Percentiles rank a stretch among this genome's conserved stretches.
Evolutionary conservation across 2,113 vertebrate species (phyloP).

Genomic region (Pantherophis guttatus): DNA sequence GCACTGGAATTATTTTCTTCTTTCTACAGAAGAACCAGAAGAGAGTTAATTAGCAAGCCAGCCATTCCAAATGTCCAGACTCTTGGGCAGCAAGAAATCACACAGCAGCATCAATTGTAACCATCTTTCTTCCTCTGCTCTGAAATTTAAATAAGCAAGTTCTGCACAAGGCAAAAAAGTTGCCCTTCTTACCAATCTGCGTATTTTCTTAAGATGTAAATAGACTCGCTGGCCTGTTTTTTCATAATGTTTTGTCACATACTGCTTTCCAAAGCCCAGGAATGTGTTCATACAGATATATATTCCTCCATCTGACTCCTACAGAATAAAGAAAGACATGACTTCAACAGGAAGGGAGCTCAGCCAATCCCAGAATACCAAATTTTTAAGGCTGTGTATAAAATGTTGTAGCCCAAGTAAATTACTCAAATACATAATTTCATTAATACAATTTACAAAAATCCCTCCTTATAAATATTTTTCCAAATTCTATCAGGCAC

Average conservation of each 20-base stretch:
- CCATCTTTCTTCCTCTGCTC: background rate
- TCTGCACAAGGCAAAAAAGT: fast-evolving
- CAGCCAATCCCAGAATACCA: background rate
- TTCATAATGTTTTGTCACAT: slow-evolving; percentile 87
- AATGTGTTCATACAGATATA: slow-evolving; percentile 98
- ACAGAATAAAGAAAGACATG: slow-evolving; percentile 3
- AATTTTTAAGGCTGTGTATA: background rate
- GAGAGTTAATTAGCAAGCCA: background rate
- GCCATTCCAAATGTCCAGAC: background rate
- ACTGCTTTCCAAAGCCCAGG: slow-evolving; percentile 91
- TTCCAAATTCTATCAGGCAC: background rate
- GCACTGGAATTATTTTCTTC: slow-evolving; percentile 84
- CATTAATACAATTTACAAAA: background rate
- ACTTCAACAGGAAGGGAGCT: background rate
- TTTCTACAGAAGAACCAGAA: slow-evolving; percentile 60
- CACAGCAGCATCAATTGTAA: background rate
- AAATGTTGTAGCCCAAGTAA: background rate
- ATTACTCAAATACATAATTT: background rate
- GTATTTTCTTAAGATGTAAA: slow-evolving; percentile 88
- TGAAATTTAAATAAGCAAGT: background rate
- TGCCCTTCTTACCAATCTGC: slow-evolving; percentile 75
- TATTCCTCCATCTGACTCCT: slow-evolving; percentile 94
- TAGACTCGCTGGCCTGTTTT: slow-evolving; percentile 91
- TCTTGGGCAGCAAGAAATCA: background rate
- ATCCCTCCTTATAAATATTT: background rate